These are phyloP conservation scores for Sesamia nonagrioides DNA, from an alignment of 1,140 invertebrate genomes.

Conservation along the genomic window DNA sequence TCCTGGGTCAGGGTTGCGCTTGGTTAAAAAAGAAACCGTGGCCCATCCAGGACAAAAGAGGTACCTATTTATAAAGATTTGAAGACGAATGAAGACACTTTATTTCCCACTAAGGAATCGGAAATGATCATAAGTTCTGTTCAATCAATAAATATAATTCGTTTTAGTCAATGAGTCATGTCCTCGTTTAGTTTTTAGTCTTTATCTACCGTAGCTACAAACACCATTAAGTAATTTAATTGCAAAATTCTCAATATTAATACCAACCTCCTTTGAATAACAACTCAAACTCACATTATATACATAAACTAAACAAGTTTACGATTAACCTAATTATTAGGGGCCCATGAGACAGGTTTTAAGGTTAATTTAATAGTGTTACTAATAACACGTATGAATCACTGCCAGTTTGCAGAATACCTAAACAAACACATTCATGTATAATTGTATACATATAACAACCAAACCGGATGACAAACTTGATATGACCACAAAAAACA, in stretches of 20 bases:
- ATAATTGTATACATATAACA: neutral
- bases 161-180: too few species aligned
- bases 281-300: neutral
- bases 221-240: too few species aligned
- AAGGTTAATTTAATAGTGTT: neutral
- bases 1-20: too few species aligned
- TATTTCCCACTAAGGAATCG: too few species aligned
- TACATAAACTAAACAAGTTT: conserved; percentile 3
- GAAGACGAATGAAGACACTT: too few species aligned
- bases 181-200: too few species aligned
- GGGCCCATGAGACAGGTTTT: neutral
- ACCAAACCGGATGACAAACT: conserved; percentile 43
- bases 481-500: conserved; percentile 37
- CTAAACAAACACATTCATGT: conserved; percentile 16
- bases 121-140: too few species aligned
- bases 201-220: too few species aligned
- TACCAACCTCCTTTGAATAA: neutral
- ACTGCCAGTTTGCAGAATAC: conserved; percentile 7
- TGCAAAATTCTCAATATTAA: neutral
- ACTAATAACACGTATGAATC: conserved; percentile 15
- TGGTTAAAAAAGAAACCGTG: too few species aligned
- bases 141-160: too few species aligned
- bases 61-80: too few species aligned
- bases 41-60: too few species aligned
- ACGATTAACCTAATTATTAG: conserved; percentile 12